phyloP scores from a whole-genome alignment of 1,140 invertebrate species.

The Solenopsis fugax region DNA sequence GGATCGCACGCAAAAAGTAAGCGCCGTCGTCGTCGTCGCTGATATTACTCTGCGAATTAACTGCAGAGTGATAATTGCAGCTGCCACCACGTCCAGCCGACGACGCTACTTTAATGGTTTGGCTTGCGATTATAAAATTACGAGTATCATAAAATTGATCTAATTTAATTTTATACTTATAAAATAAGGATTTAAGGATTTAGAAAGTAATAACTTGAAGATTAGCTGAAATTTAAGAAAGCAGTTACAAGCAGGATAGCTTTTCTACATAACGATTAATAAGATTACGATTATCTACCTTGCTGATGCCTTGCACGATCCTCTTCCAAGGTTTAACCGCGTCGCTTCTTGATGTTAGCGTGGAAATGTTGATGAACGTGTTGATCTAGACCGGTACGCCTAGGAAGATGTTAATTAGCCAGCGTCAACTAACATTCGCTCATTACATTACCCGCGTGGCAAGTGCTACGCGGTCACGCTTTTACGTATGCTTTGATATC shows the following conservation, averaged over 20 bases:
- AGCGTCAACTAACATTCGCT: constrained; percentile 20
- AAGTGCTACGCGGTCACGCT: constrained; percentile 3
- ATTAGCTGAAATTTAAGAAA: background rate
- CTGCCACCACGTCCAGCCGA: background rate
- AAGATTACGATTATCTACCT: constrained; percentile 7
- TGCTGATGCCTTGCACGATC: background rate
- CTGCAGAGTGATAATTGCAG: constrained; percentile 8
- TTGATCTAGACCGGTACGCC: constrained; percentile 30
- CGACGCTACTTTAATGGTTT: background rate
- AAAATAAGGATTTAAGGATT: background rate
- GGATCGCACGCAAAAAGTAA: constrained; percentile 34
- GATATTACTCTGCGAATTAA: constrained; percentile 24
- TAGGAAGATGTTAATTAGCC: constrained; percentile 47
- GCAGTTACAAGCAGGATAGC: background rate
- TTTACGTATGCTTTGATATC: constrained; percentile 14
- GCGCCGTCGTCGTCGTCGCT: background rate
- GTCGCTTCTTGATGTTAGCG: background rate
- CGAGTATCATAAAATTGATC: background rate
- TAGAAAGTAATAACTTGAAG: background rate
- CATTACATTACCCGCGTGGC: background rate
- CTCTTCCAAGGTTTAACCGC: constrained; percentile 38
- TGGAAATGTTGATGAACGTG: constrained; percentile 25
- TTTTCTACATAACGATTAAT: background rate
- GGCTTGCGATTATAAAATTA: constrained; percentile 8
- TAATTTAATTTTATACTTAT: background rate